Evolutionary conservation across 2,888 invertebrate species (phyloP).

Genomic region (Amphiduros pacificus): DNA sequence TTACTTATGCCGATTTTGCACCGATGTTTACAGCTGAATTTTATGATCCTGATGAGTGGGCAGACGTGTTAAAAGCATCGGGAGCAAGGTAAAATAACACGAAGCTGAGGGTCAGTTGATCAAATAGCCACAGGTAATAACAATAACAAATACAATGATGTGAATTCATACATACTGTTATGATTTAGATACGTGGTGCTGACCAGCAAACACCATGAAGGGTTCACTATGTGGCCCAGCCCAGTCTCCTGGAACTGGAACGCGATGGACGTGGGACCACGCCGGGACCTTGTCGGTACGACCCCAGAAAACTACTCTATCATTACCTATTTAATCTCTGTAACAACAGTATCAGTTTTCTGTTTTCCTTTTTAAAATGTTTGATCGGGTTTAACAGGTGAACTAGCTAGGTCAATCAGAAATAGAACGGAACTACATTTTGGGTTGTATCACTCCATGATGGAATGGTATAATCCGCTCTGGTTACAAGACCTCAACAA

Average conservation of each 20-base stretch:
- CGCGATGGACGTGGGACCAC: slow-evolving; percentile 75
- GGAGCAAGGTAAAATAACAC: slow-evolving; percentile 82
- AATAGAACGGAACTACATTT: slow-evolving; percentile 4
- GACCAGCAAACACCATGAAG: slow-evolving; percentile 87
- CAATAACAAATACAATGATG: too few relatives aligned
- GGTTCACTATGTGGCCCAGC: slow-evolving; percentile 81
- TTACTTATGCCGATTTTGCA: slow-evolving; percentile 91
- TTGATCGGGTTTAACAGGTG: too few relatives aligned
- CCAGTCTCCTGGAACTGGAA: slow-evolving; percentile 83
- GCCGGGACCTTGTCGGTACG: slow-evolving; percentile 73
- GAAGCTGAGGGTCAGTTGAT: too few relatives aligned
- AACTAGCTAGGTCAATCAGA: slow-evolving; percentile 1
- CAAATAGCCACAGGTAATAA: too few relatives aligned
- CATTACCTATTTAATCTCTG: too few relatives aligned
- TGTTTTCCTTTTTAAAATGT: too few relatives aligned
- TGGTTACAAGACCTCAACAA: neutral
- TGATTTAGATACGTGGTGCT: slow-evolving; percentile 75
- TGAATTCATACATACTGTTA: too few relatives aligned
- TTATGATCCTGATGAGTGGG: slow-evolving; percentile 84
- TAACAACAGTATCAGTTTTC: too few relatives aligned
- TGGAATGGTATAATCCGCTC: slow-evolving; percentile 6
- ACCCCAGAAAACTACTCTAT: too few relatives aligned
- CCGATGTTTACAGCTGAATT: slow-evolving; percentile 82
- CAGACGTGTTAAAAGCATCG: slow-evolving; percentile 76
- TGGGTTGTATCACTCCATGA: slow-evolving; percentile 10